These are phyloP conservation scores for Grus americana DNA, from an alignment of 2,113 vertebrate genomes.

Conservation along the genomic window DNA sequence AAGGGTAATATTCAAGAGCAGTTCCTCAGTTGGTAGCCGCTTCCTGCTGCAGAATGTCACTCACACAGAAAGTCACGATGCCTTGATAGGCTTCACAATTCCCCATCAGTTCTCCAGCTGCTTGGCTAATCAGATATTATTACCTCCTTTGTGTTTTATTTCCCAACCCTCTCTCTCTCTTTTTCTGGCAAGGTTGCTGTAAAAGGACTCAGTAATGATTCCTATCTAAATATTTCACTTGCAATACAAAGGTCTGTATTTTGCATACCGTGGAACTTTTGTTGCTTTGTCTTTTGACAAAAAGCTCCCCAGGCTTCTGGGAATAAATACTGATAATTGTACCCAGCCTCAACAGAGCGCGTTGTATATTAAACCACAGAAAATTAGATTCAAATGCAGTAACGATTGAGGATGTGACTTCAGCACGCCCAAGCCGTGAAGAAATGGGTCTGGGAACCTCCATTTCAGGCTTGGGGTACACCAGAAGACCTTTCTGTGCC, in stretches of 20 bases:
- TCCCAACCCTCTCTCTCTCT: conserved; percentile 34
- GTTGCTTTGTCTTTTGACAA: conserved; percentile 46
- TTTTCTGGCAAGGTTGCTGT: conserved; percentile 62
- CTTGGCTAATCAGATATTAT: conserved; percentile 74
- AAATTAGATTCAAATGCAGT: background rate
- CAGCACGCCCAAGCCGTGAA: background rate
- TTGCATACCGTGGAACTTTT: conserved; percentile 50
- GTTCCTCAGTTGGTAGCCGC: background rate
- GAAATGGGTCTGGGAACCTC: background rate
- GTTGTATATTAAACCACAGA: background rate
- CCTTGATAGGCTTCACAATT: conserved; percentile 69
- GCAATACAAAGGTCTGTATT: conserved; percentile 66
- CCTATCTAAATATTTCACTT: conserved; percentile 78
- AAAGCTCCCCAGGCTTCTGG: conserved; percentile 34
- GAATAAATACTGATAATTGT: conserved; percentile 56
- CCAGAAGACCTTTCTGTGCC: background rate
- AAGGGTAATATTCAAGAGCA: conserved; percentile 33
- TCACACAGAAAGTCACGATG: conserved; percentile 52
- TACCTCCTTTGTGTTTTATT: conserved; percentile 69
- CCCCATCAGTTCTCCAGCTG: conserved; percentile 70
- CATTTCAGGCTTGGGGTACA: background rate
- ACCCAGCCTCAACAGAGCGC: background rate
- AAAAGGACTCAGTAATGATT: conserved; percentile 67
- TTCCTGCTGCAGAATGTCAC: conserved; percentile 37
- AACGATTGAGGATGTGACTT: fast-evolving